phyloP scores from a whole-genome alignment of 2,113 vertebrate genomes.

The Pithys albifrons region DNA sequence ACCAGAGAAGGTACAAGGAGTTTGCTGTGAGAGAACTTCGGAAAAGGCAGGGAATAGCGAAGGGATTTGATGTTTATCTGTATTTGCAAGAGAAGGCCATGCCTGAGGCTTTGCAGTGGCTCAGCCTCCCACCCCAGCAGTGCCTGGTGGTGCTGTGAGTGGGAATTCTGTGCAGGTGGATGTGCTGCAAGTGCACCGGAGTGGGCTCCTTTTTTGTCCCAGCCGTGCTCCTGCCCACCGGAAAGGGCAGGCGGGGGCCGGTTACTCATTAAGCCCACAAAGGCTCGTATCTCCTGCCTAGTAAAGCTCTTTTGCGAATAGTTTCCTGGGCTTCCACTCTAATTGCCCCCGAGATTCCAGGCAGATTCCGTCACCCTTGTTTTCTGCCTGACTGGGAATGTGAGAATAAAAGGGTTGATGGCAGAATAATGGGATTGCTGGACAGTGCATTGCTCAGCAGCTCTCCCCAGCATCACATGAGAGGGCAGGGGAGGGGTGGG shows the following conservation, averaged over 20 bases:
- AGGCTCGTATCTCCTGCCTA: not conserved
- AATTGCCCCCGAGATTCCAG: constrained; percentile 60
- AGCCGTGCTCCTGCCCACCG: not conserved
- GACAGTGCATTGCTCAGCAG: constrained; percentile 73
- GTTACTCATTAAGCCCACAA: constrained; percentile 56
- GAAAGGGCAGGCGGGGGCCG: not conserved
- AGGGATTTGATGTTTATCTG: not conserved
- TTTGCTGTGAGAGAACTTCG: not conserved
- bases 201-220: not conserved
- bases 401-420: constrained; percentile 73
- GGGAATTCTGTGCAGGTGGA: not conserved
- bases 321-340: constrained; percentile 51
- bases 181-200: not conserved
- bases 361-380: constrained; percentile 66
- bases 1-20: not conserved
- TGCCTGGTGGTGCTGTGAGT: not conserved
- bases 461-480: constrained; percentile 58
- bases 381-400: constrained; percentile 74
- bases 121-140: not conserved
- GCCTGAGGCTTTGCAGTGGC: not conserved
- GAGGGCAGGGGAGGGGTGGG: not conserved
- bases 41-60: not conserved
- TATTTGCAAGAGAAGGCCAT: not conserved
- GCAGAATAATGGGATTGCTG: constrained; percentile 68
- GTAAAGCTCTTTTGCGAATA: constrained; percentile 21